Evolutionary conservation across 2,113 vertebrate species (phyloP), one percentile per base, ranked within the genome.

Genomic region (Tragelaphus scriptus): DNA sequence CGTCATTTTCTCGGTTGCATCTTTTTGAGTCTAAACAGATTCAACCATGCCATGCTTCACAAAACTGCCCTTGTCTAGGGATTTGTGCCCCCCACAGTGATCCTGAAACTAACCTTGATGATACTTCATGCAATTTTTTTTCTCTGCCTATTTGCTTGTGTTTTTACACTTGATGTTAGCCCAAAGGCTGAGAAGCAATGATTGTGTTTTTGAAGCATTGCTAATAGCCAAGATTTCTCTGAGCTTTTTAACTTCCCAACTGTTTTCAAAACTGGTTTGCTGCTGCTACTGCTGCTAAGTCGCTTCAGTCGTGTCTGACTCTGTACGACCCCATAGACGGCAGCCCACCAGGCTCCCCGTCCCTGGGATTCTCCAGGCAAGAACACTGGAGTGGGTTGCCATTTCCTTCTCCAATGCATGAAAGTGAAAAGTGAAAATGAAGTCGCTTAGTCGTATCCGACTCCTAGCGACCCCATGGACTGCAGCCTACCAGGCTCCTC

Each of bases 221-320:
- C 51, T 87, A 75, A 47, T 21, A 87, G 23, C 36, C 87, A 86
- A 68, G 49, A 58, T 71, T 88, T 93, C 28, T 84, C 36, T 79
- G 55, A n/a, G 23, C 11, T 84, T 94, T 94, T 89, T 61, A 68
- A 51, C n/a, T 95, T 98, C 94, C 59, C 96, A 96, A 79, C 2
- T n/a, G 23, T 79, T 71, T 91, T 71, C 25, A 56, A 94, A 96
- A 58, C 85, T 49, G 55, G 40, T 77, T 91, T 93, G 44, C 44
- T 44, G 44, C 44, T 44, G 44, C 44, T 44, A 44, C 44, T 44
- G 44, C 44, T 44, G 44, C 44, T 44, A 44, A 44, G 44, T 44
- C 44, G 44, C 44, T 44, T 44, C 44, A 40, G 40, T 40, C 40
- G 40, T 40, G 40, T 40, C 40, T 3, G 40, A 44, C 44, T 44